Evolutionary conservation across 2,797 vertebrate species (phyloP).

Genomic region (Clamator glandarius): DNA sequence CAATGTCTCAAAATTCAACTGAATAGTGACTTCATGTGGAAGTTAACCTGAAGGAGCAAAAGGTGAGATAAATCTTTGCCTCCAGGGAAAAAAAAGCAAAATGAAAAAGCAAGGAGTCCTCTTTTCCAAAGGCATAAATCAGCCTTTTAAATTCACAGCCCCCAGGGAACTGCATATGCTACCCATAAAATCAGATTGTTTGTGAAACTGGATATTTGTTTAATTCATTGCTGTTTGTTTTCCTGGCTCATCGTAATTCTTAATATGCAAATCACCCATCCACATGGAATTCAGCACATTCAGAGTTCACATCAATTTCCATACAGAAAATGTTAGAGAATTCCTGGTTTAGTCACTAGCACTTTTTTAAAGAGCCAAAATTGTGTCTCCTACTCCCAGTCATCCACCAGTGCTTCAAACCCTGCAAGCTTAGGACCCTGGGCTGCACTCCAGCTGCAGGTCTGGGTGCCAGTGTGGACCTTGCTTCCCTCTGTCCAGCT

Average conservation of each 20-base stretch:
- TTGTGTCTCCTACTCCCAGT: not conserved
- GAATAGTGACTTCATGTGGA: not conserved
- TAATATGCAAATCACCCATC: not conserved
- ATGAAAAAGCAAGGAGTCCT: not conserved
- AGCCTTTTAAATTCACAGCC: not conserved
- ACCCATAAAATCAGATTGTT: not conserved
- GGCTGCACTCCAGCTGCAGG: not conserved
- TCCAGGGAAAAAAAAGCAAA: not conserved
- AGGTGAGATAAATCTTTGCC: not conserved
- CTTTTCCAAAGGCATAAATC: not conserved
- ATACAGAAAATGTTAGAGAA: not conserved
- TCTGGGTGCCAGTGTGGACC: not conserved
- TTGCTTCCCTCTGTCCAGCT: not conserved
- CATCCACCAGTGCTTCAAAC: not conserved
- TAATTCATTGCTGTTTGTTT: not conserved
- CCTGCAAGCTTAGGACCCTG: not conserved
- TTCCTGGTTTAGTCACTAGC: not conserved
- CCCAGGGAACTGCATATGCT: not conserved
- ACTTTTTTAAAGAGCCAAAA: not conserved
- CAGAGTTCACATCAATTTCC: not conserved
- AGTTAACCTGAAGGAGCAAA: not conserved
- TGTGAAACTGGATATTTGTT: slow-evolving; percentile 25
- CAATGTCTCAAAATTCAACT: not conserved
- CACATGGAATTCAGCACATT: not conserved
- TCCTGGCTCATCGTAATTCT: slow-evolving; percentile 18